Evolutionary conservation across 2,113 vertebrate genomes (phyloP), one percentile per base, ranked within the genome.

Genomic region (Chloropsis cyanopogon): DNA sequence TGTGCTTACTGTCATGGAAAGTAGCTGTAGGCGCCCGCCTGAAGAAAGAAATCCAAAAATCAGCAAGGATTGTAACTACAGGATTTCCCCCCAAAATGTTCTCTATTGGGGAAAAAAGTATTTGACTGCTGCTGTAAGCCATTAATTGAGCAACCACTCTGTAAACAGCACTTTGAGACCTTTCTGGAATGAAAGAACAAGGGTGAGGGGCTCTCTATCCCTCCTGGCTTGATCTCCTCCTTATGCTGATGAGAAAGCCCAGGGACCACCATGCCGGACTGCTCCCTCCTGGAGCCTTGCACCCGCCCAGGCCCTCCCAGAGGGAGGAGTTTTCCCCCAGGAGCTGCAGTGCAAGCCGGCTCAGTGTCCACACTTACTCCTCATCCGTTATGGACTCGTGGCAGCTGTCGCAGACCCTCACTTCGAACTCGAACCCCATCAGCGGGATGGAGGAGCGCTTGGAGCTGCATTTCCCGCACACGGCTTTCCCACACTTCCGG

Each of bases 371-470:
- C 41, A 99, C 99, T 99, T 96, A 99, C 99, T 99, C 99, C 91
- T 99, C 98, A 20, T 99, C 99, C 0, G 98, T 99, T 96, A 99
- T 99, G 96, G 99, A 99, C 94, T 99, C 99, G 2, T 99, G 98
- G 97, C 99, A 99, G 97, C 97, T 98, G 93, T 99, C 99, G 6
- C 99, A 99, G 97, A 99, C 99, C 33, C 99, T 98, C 93, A 99
- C 99, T 97, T 99, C 98, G 12, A 99, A 99, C 98, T 99, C 99
- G 2, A 99, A 99, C 42, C 99, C 99, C 99, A 99, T 99, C 86
- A 99, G 98, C 0, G 99, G 99, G 96, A 99, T 99, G 93, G 98
- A 98, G 88, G 99, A 99, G 70, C 99, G 99, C 83, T 98, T 99
- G 87, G 99, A 99, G 46, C 99, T 99, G 97, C 99, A 99, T 63